These are phyloP conservation scores for Archaeoteleia sp. DNA, from an alignment of 2,888 invertebrate genomes.

Conservation along the genomic window DNA sequence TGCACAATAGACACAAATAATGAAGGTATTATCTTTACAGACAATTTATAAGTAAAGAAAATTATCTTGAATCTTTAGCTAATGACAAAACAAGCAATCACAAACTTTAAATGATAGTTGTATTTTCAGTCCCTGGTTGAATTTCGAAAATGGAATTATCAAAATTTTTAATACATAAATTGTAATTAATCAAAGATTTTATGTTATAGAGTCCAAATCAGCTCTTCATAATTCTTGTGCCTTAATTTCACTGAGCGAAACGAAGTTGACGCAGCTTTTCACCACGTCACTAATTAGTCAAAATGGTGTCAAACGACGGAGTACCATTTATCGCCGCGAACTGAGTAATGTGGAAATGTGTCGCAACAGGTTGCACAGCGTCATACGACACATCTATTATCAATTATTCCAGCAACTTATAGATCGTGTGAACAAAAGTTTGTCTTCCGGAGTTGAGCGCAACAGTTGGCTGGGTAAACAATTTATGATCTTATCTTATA, in stretches of 20 bases:
- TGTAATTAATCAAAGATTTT: slow-evolving; percentile 8
- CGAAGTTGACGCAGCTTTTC: slow-evolving; percentile 60
- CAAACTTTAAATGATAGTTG: no score
- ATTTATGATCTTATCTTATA: not conserved
- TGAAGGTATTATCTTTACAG: slow-evolving; percentile 45
- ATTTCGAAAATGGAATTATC: no score
- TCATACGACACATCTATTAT: slow-evolving; percentile 73
- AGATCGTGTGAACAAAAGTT: slow-evolving; percentile 60
- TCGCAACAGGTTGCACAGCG: slow-evolving; percentile 69
- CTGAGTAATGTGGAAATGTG: slow-evolving; percentile 69
- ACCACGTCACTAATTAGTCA: slow-evolving; percentile 66
- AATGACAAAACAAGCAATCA: no score
- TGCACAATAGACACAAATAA: slow-evolving; percentile 56
- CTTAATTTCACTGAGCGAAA: slow-evolving; percentile 57
- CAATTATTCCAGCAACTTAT: slow-evolving; percentile 72
- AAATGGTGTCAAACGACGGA: slow-evolving; percentile 57
- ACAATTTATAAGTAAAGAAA: no score
- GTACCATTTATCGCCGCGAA: slow-evolving; percentile 64
- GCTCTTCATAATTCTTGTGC: slow-evolving; percentile 61
- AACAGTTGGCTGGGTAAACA: slow-evolving; percentile 64
- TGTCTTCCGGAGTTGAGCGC: slow-evolving; percentile 56
- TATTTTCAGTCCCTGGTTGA: no score
- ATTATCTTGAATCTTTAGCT: no score
- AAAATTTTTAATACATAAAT: no score
- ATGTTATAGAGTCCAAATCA: slow-evolving; percentile 59